A percentile compares a stretch with the other conserved stretches of the same genome.
Evolutionary conservation across 2,888 invertebrate species (phyloP).

Genomic region (Anodontia alba): DNA sequence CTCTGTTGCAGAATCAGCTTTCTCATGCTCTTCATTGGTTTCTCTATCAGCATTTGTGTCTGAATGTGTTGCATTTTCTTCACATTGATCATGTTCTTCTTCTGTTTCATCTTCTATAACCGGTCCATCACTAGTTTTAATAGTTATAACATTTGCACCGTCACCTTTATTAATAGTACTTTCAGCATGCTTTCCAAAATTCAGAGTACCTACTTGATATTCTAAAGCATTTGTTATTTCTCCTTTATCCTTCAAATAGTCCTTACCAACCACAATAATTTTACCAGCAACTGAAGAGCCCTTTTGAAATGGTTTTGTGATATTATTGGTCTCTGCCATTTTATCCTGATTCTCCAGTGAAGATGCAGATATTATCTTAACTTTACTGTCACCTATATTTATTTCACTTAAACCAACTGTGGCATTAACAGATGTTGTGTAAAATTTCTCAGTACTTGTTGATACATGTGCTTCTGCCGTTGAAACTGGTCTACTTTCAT

Average conservation of each 20-base stretch:
- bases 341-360: no score
- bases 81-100: neutral
- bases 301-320: neutral
- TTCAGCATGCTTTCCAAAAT: neutral
- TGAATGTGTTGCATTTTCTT: neutral
- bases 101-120: neutral
- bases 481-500: no score
- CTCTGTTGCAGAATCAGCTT: neutral
- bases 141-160: neutral
- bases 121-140: neutral
- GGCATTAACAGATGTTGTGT: no score
- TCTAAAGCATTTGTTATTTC: neutral
- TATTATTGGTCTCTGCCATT: no score
- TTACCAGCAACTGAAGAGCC: neutral
- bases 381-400: no score
- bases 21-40: no score
- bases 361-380: no score
- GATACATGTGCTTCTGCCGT: no score
- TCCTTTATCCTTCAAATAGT: neutral
- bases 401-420: no score
- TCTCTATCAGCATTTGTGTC: neutral
- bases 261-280: conserved; percentile 5
- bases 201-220: neutral
- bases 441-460: no score
- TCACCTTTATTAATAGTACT: neutral